These are phyloP conservation scores for Drosophila pegasa DNA, from an alignment of 2,888 invertebrate species.

Conservation along the genomic window DNA sequence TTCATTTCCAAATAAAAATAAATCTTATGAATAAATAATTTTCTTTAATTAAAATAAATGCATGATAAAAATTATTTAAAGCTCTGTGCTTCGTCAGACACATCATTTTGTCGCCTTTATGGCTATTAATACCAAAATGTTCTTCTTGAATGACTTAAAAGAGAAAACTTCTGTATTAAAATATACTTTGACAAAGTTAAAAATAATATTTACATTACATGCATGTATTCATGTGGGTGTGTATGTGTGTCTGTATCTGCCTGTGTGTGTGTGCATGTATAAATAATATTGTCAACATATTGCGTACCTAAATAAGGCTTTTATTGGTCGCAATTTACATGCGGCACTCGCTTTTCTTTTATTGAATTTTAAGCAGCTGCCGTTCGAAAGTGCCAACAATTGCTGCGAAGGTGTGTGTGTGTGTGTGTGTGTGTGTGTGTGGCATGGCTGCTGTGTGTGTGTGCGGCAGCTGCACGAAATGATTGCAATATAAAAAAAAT, in stretches of 20 bases:
- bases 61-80: no score
- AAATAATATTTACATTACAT: slow-evolving; percentile 2
- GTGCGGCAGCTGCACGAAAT: slow-evolving; percentile 64
- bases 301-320: slow-evolving; percentile 56
- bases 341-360: slow-evolving; percentile 63
- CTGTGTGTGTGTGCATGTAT: slow-evolving; percentile 29
- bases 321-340: slow-evolving; percentile 76
- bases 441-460: slow-evolving; percentile 28
- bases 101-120: no score
- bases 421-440: slow-evolving; percentile 9
- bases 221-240: not conserved
- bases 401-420: slow-evolving; percentile 35
- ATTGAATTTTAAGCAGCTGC: slow-evolving; percentile 80
- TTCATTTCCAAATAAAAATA: no score
- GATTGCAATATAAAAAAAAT: slow-evolving; percentile 67
- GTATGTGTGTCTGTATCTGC: no score
- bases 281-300: slow-evolving; percentile 56
- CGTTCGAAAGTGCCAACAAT: slow-evolving; percentile 63
- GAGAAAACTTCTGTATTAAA: not conserved
- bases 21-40: no score
- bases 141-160: not conserved
- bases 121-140: no score
- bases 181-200: not conserved
- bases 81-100: no score
- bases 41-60: no score